These are phyloP conservation scores for Polyergus mexicanus DNA, from an alignment of 1,140 invertebrate species.

Conservation along the genomic window DNA sequence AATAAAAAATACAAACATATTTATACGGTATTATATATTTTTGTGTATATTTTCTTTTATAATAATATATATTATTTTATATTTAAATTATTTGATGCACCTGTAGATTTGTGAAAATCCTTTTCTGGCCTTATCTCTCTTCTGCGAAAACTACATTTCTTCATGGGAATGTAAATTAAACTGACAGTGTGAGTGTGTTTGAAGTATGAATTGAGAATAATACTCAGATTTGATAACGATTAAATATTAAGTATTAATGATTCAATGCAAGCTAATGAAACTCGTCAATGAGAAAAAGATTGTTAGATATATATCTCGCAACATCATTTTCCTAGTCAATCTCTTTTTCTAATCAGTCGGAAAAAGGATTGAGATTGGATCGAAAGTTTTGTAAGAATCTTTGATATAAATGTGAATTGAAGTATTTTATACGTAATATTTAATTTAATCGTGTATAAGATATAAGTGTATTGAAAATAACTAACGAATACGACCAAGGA, in stretches of 20 bases:
- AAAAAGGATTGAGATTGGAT: constrained; percentile 5
- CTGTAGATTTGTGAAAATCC: neutral
- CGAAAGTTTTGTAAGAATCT: constrained; percentile 34
- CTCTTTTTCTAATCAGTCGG: constrained; percentile 26
- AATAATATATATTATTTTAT: constrained; percentile 3
- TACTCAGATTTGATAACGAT: constrained; percentile 30
- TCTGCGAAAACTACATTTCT: constrained; percentile 23
- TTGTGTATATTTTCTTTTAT: constrained; percentile 21
- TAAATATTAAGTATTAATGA: constrained; percentile 10
- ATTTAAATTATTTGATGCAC: neutral
- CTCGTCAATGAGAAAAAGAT: constrained; percentile 6
- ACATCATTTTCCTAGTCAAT: constrained; percentile 12
- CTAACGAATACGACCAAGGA: constrained; percentile 44
- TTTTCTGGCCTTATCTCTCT: neutral
- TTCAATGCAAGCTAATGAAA: constrained; percentile 3
- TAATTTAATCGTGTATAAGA: constrained; percentile 19
- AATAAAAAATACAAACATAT: constrained; percentile 18
- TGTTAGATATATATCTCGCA: constrained; percentile 21
- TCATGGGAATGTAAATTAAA: constrained; percentile 28
- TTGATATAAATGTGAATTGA: constrained; percentile 28
- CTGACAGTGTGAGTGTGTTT: constrained; percentile 18
- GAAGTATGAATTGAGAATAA: constrained; percentile 29
- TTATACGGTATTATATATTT: constrained; percentile 24
- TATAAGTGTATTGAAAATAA: constrained; percentile 34
- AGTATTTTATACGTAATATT: constrained; percentile 36